Percentiles rank a stretch among this genome's conserved stretches.
phyloP scores from a whole-genome alignment of 2,113 vertebrate genomes.

The Struthidea cinerea region DNA sequence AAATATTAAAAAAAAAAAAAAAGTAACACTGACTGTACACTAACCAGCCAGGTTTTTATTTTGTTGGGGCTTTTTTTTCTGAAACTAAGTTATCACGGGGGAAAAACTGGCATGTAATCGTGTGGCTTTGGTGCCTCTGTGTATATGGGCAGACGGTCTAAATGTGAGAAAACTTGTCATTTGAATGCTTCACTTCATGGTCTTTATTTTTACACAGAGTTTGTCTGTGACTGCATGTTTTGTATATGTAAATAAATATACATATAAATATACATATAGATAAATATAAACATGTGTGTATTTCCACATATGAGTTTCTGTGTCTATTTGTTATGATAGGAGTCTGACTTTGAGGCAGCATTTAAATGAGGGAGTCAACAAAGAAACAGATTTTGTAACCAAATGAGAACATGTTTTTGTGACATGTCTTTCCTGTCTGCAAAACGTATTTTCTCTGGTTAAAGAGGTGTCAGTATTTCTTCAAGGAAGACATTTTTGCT shows the following conservation, averaged over 20 bases:
- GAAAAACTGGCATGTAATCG: not conserved
- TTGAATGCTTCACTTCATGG: not conserved
- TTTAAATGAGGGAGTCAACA: constrained; percentile 53
- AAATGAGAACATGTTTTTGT: constrained; percentile 58
- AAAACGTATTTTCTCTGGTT: constrained; percentile 45
- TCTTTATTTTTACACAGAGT: not conserved
- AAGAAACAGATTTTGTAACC: constrained; percentile 57
- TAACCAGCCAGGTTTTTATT: not conserved
- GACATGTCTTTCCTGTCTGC: constrained; percentile 46
- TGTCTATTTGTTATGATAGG: constrained; percentile 50
- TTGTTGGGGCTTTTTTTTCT: not conserved
- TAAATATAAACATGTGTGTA: constrained; percentile 49
- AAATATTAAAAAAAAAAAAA: not conserved
- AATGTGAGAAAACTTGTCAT: not conserved
- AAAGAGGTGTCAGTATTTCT: constrained; percentile 42
- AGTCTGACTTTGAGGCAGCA: constrained; percentile 42
- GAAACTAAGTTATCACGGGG: not conserved
- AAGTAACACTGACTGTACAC: not conserved
- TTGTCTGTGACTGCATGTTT: not conserved
- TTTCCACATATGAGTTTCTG: constrained; percentile 27
- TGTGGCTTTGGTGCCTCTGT: not conserved
- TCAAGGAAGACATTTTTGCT: not conserved
- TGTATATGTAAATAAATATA: constrained; percentile 6
- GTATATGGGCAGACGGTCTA: not conserved
- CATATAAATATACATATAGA: not conserved